Evolutionary conservation across 2,888 invertebrate species (phyloP), one percentile per base, ranked within the genome.

Genomic region (Nemurella pictetii): DNA sequence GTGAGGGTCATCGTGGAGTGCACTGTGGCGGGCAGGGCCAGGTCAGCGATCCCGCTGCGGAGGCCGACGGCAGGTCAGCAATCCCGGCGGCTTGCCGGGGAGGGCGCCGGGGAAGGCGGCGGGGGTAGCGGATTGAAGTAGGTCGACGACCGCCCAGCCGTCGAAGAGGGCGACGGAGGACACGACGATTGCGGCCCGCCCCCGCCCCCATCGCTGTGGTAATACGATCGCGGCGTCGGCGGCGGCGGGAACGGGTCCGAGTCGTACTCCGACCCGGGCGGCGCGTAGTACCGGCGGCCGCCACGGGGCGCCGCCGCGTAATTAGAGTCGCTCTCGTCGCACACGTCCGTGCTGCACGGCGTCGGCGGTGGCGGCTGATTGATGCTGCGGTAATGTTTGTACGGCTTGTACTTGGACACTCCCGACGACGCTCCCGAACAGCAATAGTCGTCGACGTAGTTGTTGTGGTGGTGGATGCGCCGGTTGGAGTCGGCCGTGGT

Each of bases 261-360:
- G 88, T 94, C 93, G 88, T 94, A 94, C 86, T 93, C 92, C 87
- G 93, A 92, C 86, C 94, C 85, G 1, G 86, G 85, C 29, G 85
- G 85, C 5, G 73, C 83, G 84, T 85, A 86, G 82, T 86, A 86
- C 28, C 86, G 29, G 28, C 81, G 85, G 26, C 85, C 32, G 26
- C 85, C 83, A 15, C 82, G 80, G 3, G 82, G 55, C 1, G 55
- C n/a, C 74, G 92, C 91, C 15, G 94, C 93, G 88, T 94, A 94
- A 89, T 94, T 94, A 85, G 94, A 94, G 88, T 97, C 97, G 29
- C 96, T 96, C 90, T 97, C 97, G 90, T 97, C 96, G 88, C 97
- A 98, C 87, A 98, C 96, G 88, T 98, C 98, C 55, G 98, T 98
- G 87, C 97, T 97, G 89, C 97, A 98, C 0, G 98, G 98, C 28